Evolutionary conservation across 2,113 vertebrate species (phyloP).

Genomic region (Lamprologus lemairii): DNA sequence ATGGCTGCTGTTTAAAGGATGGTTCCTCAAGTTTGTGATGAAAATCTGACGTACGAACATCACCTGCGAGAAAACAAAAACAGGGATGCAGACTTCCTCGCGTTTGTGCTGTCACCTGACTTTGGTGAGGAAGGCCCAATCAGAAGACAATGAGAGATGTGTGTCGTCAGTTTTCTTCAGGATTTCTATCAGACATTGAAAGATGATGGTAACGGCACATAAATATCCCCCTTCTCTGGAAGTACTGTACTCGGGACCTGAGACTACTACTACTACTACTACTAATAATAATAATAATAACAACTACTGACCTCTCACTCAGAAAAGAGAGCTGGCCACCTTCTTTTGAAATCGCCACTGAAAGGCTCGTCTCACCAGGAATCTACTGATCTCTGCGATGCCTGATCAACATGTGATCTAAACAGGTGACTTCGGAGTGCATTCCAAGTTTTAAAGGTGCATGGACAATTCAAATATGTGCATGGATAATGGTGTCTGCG

Average conservation of each 20-base stretch:
- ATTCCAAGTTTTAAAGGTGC: not conserved
- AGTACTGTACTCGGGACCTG: fast-evolving
- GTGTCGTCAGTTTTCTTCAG: not conserved
- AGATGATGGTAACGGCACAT: not conserved
- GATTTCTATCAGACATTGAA: not conserved
- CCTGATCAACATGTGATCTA: not conserved
- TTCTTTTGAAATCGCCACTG: not conserved
- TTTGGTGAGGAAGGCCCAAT: not conserved
- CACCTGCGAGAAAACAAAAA: fast-evolving
- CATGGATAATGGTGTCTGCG: not conserved
- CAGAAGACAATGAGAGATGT: not conserved
- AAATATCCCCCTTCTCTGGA: not conserved
- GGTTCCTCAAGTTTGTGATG: not conserved
- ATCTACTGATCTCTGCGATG: not conserved
- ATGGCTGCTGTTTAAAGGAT: not conserved
- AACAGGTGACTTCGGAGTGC: not conserved
- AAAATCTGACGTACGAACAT: not conserved
- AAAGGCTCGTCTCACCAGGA: not conserved
- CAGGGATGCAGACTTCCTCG: not conserved
- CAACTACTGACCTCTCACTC: fast-evolving
- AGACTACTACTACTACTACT: not conserved
- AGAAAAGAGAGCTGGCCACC: not conserved
- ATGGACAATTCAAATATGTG: not conserved
- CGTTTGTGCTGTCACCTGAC: not conserved
- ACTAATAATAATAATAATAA: fast-evolving